Percentiles rank a stretch among this genome's conserved stretches.
Conservation (phyloP, 1,140 invertebrate genomes). For the Tyrophagus putrescentiae region DNA sequence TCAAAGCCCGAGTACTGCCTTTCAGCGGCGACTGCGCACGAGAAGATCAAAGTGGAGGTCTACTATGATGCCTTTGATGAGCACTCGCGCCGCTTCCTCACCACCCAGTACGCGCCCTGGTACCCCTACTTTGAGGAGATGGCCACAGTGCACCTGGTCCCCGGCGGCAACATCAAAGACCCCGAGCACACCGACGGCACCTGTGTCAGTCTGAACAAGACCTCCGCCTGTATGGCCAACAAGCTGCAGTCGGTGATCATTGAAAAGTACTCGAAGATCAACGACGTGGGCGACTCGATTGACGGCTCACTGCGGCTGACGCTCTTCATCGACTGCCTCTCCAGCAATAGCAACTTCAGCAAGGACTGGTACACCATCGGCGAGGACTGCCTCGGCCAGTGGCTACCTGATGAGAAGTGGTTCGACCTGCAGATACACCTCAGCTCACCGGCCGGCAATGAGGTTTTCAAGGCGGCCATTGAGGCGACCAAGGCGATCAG, state of each 20-base stretch:
- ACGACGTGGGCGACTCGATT: slow-evolving; percentile 8
- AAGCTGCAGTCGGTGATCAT: slow-evolving; percentile 7
- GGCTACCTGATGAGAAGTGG: slow-evolving; percentile 11
- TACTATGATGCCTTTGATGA: slow-evolving; percentile 19
- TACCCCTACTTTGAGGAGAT: slow-evolving; percentile 19
- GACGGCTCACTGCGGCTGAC: slow-evolving; percentile 15
- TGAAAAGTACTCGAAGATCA: background rate
- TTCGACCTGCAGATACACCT: slow-evolving; percentile 6
- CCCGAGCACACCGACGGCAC: background rate
- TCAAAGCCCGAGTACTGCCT: slow-evolving; percentile 19
- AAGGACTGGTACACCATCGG: background rate
- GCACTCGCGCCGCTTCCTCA: slow-evolving; percentile 6
- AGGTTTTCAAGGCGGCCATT: background rate
- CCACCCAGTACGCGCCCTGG: slow-evolving; percentile 3
- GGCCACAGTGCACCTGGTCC: slow-evolving; percentile 9
- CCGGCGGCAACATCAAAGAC: slow-evolving; percentile 10
- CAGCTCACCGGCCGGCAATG: background rate
- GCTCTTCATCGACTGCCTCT: slow-evolving; percentile 11
- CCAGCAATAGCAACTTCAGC: slow-evolving; percentile 12
- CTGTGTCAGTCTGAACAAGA: slow-evolving; percentile 15
- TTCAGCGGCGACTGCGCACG: background rate
- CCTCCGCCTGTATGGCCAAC: slow-evolving; percentile 8
- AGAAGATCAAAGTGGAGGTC: slow-evolving; percentile 3
- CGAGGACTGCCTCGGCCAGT: slow-evolving; percentile 8
- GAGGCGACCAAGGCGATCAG: too few relatives aligned